These are phyloP conservation scores for Saguinus imperator DNA, from an alignment of 2,113 vertebrate genomes.

Conservation along the genomic window DNA sequence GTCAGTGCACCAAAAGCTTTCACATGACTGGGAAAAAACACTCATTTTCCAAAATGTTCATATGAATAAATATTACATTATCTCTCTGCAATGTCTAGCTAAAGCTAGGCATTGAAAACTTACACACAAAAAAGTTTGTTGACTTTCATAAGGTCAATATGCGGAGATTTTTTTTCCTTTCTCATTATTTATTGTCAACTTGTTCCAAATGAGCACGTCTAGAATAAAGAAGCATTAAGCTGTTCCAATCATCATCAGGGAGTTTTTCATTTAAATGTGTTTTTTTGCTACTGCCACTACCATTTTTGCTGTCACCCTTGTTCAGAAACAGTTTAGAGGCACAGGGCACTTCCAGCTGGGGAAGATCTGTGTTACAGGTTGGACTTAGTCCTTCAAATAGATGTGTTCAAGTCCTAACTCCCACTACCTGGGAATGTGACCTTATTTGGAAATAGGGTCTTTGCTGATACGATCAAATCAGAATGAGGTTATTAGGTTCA, in stretches of 20 bases:
- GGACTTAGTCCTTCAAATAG: neutral
- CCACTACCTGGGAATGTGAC: too few relatives aligned
- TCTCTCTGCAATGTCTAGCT: neutral
- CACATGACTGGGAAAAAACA: neutral
- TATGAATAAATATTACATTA: neutral
- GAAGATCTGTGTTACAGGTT: neutral
- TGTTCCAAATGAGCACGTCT: neutral
- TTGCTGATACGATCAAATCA: too few relatives aligned
- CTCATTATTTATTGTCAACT: neutral
- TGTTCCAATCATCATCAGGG: neutral
- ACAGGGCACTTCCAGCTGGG: neutral
- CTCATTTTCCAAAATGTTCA: neutral
- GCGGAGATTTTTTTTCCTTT: constrained; percentile 42
- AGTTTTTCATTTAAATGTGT: neutral
- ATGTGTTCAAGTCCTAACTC: neutral
- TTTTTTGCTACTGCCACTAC: neutral
- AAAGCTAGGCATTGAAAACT: neutral
- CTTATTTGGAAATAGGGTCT: neutral
- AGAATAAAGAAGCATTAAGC: neutral
- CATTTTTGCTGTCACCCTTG: neutral
- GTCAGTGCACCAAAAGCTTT: neutral
- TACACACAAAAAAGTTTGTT: neutral
- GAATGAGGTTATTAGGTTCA: neutral
- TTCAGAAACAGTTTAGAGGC: neutral
- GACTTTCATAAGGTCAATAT: neutral